phyloP scores from a whole-genome alignment of 2,888 invertebrate genomes.

The Dicycla oo region DNA sequence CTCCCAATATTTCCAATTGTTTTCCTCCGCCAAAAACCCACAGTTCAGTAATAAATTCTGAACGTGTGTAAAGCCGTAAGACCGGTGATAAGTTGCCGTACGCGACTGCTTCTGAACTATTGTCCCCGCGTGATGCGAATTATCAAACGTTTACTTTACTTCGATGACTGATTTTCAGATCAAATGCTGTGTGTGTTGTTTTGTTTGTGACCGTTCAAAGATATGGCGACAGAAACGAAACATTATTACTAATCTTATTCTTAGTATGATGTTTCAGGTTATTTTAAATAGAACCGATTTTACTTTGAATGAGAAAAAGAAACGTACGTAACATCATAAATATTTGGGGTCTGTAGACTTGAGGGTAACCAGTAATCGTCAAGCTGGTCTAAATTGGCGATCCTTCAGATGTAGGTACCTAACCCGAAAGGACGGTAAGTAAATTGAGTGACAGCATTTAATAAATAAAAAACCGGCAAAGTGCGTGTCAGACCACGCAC shows the following conservation, averaged over 20 bases:
- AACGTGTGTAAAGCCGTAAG: conserved; percentile 49
- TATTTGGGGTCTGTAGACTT: too few relatives aligned
- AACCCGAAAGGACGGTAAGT: too few relatives aligned
- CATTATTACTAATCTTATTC: not conserved
- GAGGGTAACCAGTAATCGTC: too few relatives aligned
- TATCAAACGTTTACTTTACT: conserved; percentile 8
- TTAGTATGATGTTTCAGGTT: too few relatives aligned
- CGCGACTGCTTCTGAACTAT: conserved; percentile 51
- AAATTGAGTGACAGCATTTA: too few relatives aligned
- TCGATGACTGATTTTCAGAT: conserved; percentile 42
- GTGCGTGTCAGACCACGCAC: too few relatives aligned
- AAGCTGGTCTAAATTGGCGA: too few relatives aligned
- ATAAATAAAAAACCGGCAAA: too few relatives aligned
- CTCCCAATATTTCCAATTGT: conserved; percentile 19
- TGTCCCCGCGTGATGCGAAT: conserved; percentile 44
- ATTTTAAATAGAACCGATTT: too few relatives aligned
- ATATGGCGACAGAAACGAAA: conserved; percentile 8
- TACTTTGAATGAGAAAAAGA: too few relatives aligned
- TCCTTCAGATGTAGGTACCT: too few relatives aligned
- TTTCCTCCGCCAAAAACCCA: conserved; percentile 27
- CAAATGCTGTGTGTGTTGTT: conserved; percentile 29
- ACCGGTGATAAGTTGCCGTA: conserved; percentile 41
- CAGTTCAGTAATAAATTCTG: conserved; percentile 52
- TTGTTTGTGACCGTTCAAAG: conserved; percentile 20
- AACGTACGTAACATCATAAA: too few relatives aligned